A percentile compares a stretch with the other conserved stretches of the same genome.
Evolutionary conservation across 1,140 invertebrate genomes (phyloP).

Genomic region (Drosophila ambigua): DNA sequence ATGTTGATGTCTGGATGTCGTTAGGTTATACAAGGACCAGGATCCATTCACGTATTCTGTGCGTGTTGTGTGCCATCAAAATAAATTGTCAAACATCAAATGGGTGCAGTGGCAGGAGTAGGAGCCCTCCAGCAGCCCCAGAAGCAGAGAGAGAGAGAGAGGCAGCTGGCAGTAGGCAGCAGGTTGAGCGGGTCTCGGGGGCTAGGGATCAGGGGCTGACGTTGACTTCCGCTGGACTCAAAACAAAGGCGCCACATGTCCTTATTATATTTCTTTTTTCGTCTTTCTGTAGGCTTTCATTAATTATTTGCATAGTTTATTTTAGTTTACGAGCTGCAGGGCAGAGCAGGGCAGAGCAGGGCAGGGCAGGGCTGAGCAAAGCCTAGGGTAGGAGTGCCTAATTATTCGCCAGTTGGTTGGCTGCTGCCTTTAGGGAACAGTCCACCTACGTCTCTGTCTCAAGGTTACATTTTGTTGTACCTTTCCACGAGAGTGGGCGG

Average conservation of each 20-base stretch:
- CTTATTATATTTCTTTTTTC: conserved; percentile 46
- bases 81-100: conserved; percentile 77
- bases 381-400: conserved; percentile 33
- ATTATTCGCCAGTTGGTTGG: conserved; percentile 60
- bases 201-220: conserved; percentile 13
- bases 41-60: conserved; percentile 37
- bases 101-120: conserved; percentile 40
- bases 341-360: too few species aligned
- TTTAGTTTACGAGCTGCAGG: conserved; percentile 33
- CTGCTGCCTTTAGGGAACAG: not conserved
- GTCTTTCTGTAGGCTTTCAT: conserved; percentile 34
- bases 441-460: conserved; percentile 32
- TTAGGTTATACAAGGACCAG: conserved; percentile 36
- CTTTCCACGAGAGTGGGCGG: conserved; percentile 17
- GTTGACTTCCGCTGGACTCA: conserved; percentile 50
- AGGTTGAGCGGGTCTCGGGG: too few species aligned
- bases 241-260: conserved; percentile 69
- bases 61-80: conserved; percentile 71
- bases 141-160: conserved; percentile 8
- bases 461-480: conserved; percentile 48
- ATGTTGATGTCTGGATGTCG: conserved; percentile 54
- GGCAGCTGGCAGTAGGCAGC: conserved; percentile 3
- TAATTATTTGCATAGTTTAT: conserved; percentile 73
- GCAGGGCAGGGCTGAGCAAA: too few species aligned
- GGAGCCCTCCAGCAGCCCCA: conserved; percentile 45